Base-by-base conservation (phyloP, 1,140 invertebrate genomes). In the Ips nitidus region DNA sequence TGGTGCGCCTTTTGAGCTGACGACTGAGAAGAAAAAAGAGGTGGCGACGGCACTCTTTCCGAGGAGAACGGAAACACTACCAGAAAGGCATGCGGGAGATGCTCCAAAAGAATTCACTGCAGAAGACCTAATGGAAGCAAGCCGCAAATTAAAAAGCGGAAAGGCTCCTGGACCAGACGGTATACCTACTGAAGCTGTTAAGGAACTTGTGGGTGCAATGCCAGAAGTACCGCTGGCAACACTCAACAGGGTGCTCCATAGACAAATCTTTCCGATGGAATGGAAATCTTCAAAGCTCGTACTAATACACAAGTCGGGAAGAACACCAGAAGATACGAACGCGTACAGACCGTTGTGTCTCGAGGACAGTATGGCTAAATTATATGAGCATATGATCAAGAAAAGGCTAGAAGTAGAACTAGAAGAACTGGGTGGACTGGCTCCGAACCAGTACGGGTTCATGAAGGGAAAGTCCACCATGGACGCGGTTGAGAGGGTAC, bases 151-250 rank as follows among this genome's bases (percentile, higher is more conserved):
- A 1, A 66, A 74, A 37, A 73, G 47, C 22, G 66, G 70, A 3
- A 80, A 78, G 55, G 78, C 78, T 0, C 76, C 78, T 37, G 78
- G 79, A 3, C 77, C 76, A 0, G 77, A 80, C 41, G 72, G 74
- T 0, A 66, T 81, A 0, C 75, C 47, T 6, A 36, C 52, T 53
- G 22, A 22, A 22, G 22, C 22, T 22, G 22, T 22, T 22, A 22
- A 22, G 22, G 22, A 22, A 22, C 22, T 22, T 22, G 22, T 22
- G 22, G 22, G 22, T 22, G 22, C 22, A 22, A 22, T 22, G 22
- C 22, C 22, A 22, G 22, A 22, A 22, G 22, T 22, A 22, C 22
- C 22, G 22, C 22, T 22, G 22, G 22, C 22, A 22, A 22, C 22
- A 22, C 22, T 22, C 22, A 22, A 22, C 22, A 22, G 22, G 22